Percentiles rank a stretch among this genome's conserved stretches.
Conservation (phyloP, 2,888 invertebrate species). For the Helicoverpa assulta region DNA sequence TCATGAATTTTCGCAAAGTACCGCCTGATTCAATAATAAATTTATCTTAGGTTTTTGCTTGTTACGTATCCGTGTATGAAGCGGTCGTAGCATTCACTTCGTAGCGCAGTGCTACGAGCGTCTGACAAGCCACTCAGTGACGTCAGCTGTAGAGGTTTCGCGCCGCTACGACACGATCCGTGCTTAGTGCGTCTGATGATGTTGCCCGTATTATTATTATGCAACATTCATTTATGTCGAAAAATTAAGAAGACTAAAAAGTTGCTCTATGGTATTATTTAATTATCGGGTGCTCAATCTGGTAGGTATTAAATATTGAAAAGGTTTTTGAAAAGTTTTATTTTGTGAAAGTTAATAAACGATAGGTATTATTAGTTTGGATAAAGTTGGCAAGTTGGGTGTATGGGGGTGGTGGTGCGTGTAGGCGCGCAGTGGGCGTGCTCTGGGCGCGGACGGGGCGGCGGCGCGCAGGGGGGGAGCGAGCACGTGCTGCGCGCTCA, state of each 20-base stretch:
- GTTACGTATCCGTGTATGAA: slow-evolving; percentile 16
- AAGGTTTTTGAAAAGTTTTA: slow-evolving; percentile 43
- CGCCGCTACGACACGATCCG: slow-evolving; percentile 57
- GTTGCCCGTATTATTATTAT: slow-evolving; percentile 32
- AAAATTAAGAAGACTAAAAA: slow-evolving; percentile 4
- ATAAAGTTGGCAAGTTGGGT: slow-evolving; percentile 57
- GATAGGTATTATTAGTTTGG: slow-evolving; percentile 48
- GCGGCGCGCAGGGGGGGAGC: slow-evolving; percentile 74
- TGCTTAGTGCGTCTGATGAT: slow-evolving; percentile 37
- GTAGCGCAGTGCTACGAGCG: slow-evolving; percentile 73
- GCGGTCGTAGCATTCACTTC: slow-evolving; percentile 60
- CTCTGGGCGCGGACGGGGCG: slow-evolving; percentile 70
- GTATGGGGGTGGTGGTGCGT: slow-evolving; percentile 67
- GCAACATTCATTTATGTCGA: slow-evolving; percentile 36
- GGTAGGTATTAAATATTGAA: slow-evolving; percentile 8
- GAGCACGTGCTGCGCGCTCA: slow-evolving; percentile 88
- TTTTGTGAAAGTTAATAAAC: slow-evolving; percentile 46
- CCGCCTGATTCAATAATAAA: too few species aligned
- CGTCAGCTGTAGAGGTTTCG: slow-evolving; percentile 67
- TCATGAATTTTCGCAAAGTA: too few species aligned
- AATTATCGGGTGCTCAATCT: slow-evolving; percentile 5
- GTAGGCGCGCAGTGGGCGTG: slow-evolving; percentile 74
- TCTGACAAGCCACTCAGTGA: slow-evolving; percentile 57
- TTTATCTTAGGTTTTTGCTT: slow-evolving; percentile 10
- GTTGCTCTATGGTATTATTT: neutral